Base-by-base conservation (phyloP, 1,140 invertebrate species). In the Drosophila equinoxialis region DNA sequence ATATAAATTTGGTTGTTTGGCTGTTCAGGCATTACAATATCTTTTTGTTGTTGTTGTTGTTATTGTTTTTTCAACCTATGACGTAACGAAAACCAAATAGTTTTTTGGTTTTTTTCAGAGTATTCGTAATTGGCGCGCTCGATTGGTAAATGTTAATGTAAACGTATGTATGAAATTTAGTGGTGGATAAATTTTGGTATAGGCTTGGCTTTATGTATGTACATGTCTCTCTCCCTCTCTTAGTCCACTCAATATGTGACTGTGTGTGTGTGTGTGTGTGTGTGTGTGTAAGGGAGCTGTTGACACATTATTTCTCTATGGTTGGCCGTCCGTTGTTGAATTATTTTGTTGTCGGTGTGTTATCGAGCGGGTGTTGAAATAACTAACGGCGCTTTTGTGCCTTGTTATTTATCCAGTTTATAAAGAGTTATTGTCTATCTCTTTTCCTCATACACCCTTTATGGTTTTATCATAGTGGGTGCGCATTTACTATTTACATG, bases 121-220 rank as follows among this genome's bases (percentile, higher is more conserved):
- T 77, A 74, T 71, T 77, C 62, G 74, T 86, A 87, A 86, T 86
- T 86, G 83, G 79, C 83, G 76, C 71, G 80, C 80, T 79, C 79
- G 81, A 83, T 83, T 83, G 79, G 76, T 79, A 79, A 84, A 82
- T 51, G 45, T 51, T 51, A 20, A 51, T 51, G 45, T 51, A 51
- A 23, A 51, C 20, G 45, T 57, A 74, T 66, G 80, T 81, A 81
- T 63, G 78, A 78, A 81, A 77, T 69, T 70, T 65, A n/a, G n/a
- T 51, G 66, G 59, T 42, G 14, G 67, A 59, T 68, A 68, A 59
- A 39, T 65, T 79, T 69, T 58, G 57, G 20, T 54, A 67, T 48
- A 37, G 39, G 45, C 37, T 66, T 57, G 30, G n/a, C 33, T 65
- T 8, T 65, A 71, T 67, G 64, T 68, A 68, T 20, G 54, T 71